A percentile compares a stretch with the other conserved stretches of the same genome.
Conservation (phyloP, 2,797 vertebrate genomes). For the Syngnathus rostellatus region DNA sequence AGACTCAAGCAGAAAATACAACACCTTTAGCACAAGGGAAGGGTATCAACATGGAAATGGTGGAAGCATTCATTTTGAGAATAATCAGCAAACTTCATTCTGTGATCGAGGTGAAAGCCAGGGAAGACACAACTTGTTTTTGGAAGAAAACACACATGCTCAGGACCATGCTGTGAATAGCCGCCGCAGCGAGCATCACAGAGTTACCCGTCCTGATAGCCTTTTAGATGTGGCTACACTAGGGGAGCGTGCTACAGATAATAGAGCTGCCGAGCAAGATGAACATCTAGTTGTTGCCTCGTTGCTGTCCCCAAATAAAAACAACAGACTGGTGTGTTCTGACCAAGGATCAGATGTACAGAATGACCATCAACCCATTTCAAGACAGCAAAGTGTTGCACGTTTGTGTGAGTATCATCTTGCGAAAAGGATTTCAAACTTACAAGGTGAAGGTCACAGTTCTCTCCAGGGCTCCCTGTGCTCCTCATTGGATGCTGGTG, state of each 20-base stretch:
- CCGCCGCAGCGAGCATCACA: constrained; percentile 48
- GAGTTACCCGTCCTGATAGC: constrained; percentile 65
- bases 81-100: constrained; percentile 80
- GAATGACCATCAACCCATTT: constrained; percentile 70
- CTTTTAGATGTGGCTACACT: constrained; percentile 53
- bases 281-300: constrained; percentile 69
- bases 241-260: constrained; percentile 52
- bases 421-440: constrained; percentile 83
- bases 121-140: constrained; percentile 65
- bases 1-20: constrained; percentile 78
- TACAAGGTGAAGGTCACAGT: constrained; percentile 85
- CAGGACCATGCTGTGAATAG: constrained; percentile 33
- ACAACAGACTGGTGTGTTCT: constrained; percentile 57
- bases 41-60: constrained; percentile 55
- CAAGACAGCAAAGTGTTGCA: constrained; percentile 79
- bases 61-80: constrained; percentile 65
- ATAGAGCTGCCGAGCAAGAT: constrained; percentile 65
- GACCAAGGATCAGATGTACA: constrained; percentile 71
- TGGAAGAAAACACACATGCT: constrained; percentile 25
- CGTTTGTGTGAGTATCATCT: constrained; percentile 88
- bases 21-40: constrained; percentile 83
- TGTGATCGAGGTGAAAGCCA: constrained; percentile 72
- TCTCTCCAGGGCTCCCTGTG: constrained; percentile 87
- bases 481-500: constrained; percentile 85
- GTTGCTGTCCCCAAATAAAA: constrained; percentile 71